Percentiles rank a stretch among this genome's conserved stretches.
Conservation (phyloP, 2,888 invertebrate genomes). For the Trissolcus japonicus region DNA sequence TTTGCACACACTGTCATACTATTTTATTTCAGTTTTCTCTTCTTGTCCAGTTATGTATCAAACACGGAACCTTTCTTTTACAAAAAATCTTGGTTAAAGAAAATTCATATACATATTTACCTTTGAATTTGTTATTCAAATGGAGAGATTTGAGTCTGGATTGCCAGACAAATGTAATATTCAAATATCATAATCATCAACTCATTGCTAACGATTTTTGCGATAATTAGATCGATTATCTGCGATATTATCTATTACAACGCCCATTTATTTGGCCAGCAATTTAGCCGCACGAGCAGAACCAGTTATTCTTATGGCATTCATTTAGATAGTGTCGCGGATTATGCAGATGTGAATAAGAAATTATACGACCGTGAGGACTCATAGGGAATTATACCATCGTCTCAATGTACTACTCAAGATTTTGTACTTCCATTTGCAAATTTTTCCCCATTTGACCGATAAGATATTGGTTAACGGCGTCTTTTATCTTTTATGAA, state of each 20-base stretch:
- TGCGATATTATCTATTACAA: constrained; percentile 48
- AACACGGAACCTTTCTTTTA: too few relatives aligned
- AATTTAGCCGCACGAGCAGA: constrained; percentile 52
- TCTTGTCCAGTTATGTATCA: too few relatives aligned
- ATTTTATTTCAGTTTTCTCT: neutral
- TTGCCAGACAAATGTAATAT: neutral
- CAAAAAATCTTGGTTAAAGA: neutral
- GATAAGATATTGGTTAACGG: constrained; percentile 51
- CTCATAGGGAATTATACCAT: constrained; percentile 42
- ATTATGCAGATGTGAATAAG: constrained; percentile 56
- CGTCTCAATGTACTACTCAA: constrained; percentile 34
- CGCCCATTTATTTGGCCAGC: constrained; percentile 41
- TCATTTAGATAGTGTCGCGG: constrained; percentile 58
- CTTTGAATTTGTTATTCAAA: neutral
- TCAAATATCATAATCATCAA: constrained; percentile 6
- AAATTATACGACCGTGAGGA: constrained; percentile 48
- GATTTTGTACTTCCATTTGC: constrained; percentile 51
- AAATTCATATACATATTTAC: neutral
- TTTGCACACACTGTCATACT: constrained; percentile 6
- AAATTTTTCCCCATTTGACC: constrained; percentile 39
- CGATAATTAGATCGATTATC: constrained; percentile 43
- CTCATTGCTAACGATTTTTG: constrained; percentile 12
- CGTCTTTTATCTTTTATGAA: constrained; percentile 46
- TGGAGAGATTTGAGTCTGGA: neutral
- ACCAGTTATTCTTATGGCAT: constrained; percentile 55